A percentile compares a stretch with the other conserved stretches of the same genome.
These are phyloP conservation scores for Ladona fulva DNA, from an alignment of 1,140 invertebrate species.

Conservation along the genomic window DNA sequence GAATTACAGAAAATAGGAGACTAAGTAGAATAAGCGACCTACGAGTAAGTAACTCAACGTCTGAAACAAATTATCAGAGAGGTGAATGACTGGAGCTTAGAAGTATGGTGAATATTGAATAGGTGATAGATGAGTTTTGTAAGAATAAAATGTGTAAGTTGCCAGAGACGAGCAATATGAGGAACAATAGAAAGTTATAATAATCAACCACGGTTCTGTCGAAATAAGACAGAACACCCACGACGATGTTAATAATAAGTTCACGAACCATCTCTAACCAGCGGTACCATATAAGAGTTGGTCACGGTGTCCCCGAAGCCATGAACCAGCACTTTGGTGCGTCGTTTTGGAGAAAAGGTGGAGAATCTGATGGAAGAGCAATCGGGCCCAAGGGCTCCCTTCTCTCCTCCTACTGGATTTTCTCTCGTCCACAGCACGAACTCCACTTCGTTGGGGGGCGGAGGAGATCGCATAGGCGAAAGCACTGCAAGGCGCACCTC, in stretches of 20 bases:
- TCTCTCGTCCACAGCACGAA: neutral
- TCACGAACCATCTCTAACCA: constrained; percentile 26
- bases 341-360: constrained; percentile 15
- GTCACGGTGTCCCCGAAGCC: constrained; percentile 29
- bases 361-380: neutral
- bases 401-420: neutral
- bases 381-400: neutral
- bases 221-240: neutral
- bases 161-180: no score
- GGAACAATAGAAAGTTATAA: neutral
- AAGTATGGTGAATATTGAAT: neutral
- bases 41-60: no score
- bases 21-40: no score
- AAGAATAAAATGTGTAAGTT: neutral
- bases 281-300: constrained; percentile 29
- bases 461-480: neutral
- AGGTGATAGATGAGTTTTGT: neutral
- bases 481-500: neutral
- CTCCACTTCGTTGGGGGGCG: neutral
- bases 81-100: no score
- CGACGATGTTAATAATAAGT: neutral
- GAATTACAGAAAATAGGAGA: no score
- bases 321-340: constrained; percentile 29
- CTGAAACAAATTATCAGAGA: no score
- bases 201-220: neutral